Percentiles rank a stretch among this genome's conserved stretches.
phyloP scores from a whole-genome alignment of 2,888 invertebrate genomes.

The Spialia ferax region DNA sequence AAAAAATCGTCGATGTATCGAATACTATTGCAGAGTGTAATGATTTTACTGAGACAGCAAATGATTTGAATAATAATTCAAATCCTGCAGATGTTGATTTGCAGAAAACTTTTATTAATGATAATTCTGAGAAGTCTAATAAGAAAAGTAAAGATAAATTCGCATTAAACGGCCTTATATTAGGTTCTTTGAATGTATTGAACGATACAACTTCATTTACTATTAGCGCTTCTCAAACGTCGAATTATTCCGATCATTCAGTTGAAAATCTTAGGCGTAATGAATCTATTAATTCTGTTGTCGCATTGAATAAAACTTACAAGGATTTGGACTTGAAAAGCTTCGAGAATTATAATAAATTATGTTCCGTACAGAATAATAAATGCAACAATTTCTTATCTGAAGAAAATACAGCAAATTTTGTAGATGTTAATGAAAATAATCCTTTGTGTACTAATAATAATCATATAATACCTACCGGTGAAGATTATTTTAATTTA shows the following conservation, averaged over 20 bases:
- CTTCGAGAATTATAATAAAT: conserved; percentile 51
- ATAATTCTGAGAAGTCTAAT: not conserved
- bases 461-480: conserved; percentile 55
- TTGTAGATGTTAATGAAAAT: not conserved
- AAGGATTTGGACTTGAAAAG: conserved; percentile 70
- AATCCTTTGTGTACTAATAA: not conserved
- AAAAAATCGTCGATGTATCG: not conserved
- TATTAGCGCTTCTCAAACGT: conserved; percentile 42
- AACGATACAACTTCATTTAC: conserved; percentile 57
- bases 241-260: conserved; percentile 42
- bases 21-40: not conserved
- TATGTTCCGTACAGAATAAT: conserved; percentile 16
- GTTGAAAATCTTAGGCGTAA: conserved; percentile 49
- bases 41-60: not conserved
- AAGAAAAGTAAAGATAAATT: conserved; percentile 18
- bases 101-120: not conserved
- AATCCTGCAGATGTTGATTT: not conserved
- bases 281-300: conserved; percentile 60
- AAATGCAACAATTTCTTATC: not conserved
- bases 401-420: not conserved
- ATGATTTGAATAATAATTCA: not conserved
- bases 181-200: conserved; percentile 64
- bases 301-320: conserved; percentile 64
- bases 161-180: conserved; percentile 58
- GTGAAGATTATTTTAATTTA: conserved; percentile 58